Conservation (phyloP, 2,888 invertebrate genomes). For the Cephus spinipes region DNA sequence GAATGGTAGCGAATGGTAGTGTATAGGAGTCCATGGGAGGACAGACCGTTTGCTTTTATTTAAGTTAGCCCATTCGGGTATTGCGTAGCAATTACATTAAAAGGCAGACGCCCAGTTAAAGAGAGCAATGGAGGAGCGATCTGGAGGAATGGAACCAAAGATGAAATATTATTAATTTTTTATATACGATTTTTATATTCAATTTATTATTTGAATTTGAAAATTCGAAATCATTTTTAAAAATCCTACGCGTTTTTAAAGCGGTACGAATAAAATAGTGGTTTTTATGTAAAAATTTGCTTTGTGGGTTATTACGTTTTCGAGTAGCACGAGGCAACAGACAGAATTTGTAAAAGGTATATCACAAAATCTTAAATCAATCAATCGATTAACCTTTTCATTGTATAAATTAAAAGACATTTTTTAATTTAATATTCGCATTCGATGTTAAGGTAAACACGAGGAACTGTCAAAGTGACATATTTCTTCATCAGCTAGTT, state of each 20-base stretch:
- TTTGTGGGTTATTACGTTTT: background rate
- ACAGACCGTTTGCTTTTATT: constrained; percentile 54
- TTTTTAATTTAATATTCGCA: background rate
- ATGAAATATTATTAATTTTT: background rate
- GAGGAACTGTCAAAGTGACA: background rate
- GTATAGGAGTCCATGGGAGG: constrained; percentile 4
- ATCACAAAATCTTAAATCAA: no score
- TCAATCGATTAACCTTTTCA: background rate
- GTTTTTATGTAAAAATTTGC: background rate
- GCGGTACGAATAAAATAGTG: background rate
- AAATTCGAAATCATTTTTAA: background rate
- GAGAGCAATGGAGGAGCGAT: background rate
- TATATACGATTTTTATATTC: background rate
- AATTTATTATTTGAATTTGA: background rate
- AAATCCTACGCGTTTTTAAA: background rate
- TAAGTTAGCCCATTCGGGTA: constrained; percentile 43
- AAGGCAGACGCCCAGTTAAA: constrained; percentile 38
- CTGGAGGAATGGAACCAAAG: background rate
- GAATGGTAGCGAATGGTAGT: background rate
- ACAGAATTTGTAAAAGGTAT: background rate
- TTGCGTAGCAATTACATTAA: constrained; percentile 58
- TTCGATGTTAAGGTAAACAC: background rate
- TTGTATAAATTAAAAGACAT: background rate
- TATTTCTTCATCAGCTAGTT: background rate
- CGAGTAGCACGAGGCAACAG: no score